Evolutionary conservation across 1,140 invertebrate species (phyloP).

Genomic region (Parapsyche elsis): DNA sequence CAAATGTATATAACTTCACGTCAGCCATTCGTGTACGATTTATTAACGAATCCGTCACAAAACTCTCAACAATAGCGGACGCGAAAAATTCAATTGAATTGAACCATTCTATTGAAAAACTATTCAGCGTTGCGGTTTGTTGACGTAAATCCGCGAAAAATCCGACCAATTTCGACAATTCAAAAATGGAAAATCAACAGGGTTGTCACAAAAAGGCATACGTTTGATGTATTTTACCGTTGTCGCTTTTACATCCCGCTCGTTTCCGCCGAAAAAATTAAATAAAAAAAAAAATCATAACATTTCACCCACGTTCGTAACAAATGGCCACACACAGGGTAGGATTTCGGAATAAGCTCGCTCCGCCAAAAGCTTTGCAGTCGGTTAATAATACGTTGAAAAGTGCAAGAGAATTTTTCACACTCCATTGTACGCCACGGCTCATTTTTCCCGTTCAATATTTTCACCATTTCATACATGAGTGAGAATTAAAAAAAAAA

Average conservation of each 20-base stretch:
- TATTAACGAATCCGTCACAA: too few species aligned
- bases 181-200: background rate
- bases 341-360: background rate
- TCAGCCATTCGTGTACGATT: too few species aligned
- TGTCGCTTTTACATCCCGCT: background rate
- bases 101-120: too few species aligned
- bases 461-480: background rate
- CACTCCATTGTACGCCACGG: background rate
- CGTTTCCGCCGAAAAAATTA: background rate
- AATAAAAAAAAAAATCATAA: background rate
- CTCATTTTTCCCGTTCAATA: background rate
- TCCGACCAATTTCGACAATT: background rate
- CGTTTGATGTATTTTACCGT: background rate
- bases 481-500: too few species aligned
- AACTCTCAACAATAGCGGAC: too few species aligned
- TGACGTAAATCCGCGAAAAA: too few species aligned
- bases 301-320: background rate
- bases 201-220: background rate
- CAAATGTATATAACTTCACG: too few species aligned
- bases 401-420: constrained; percentile 11
- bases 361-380: background rate
- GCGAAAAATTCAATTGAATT: too few species aligned
- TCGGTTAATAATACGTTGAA: constrained; percentile 4
- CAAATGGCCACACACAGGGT: background rate
- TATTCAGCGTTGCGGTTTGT: too few species aligned